These are phyloP conservation scores for Threskiornis aethiopicus DNA, from an alignment of 2,797 vertebrate species.

Conservation along the genomic window DNA sequence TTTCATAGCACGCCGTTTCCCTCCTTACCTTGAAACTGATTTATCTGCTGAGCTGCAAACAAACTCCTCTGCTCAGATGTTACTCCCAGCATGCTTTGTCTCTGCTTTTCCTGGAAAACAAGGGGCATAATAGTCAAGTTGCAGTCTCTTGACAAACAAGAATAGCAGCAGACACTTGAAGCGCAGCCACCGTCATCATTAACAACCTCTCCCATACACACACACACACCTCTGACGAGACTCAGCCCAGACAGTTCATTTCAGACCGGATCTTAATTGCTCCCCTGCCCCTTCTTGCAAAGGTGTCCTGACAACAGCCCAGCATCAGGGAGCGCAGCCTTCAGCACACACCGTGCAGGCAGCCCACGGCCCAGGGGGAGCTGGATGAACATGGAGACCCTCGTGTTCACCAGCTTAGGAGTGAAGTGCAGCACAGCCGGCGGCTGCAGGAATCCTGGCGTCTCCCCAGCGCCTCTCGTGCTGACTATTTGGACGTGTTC, in stretches of 20 bases:
- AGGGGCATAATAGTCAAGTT: background rate
- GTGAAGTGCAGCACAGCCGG: background rate
- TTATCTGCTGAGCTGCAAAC: slow-evolving; percentile 78
- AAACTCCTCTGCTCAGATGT: slow-evolving; percentile 74
- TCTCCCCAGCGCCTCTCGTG: background rate
- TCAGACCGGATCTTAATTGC: background rate
- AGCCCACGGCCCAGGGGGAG: background rate
- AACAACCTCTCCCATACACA: background rate
- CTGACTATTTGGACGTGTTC: background rate
- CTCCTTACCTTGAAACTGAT: slow-evolving; percentile 84
- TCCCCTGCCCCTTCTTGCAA: background rate
- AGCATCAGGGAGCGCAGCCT: background rate
- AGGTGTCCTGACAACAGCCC: background rate
- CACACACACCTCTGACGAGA: background rate
- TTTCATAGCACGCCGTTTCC: background rate
- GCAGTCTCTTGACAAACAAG: background rate
- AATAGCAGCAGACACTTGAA: background rate
- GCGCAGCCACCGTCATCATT: background rate
- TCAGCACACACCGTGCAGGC: background rate
- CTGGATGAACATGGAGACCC: background rate
- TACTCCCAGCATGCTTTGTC: slow-evolving; percentile 77
- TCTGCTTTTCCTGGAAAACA: slow-evolving; percentile 83
- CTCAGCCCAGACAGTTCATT: background rate
- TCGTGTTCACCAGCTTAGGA: background rate
- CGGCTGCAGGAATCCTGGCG: background rate